Conservation (phyloP, 1,140 invertebrate genomes). For the Ostrea denselamellosa region DNA sequence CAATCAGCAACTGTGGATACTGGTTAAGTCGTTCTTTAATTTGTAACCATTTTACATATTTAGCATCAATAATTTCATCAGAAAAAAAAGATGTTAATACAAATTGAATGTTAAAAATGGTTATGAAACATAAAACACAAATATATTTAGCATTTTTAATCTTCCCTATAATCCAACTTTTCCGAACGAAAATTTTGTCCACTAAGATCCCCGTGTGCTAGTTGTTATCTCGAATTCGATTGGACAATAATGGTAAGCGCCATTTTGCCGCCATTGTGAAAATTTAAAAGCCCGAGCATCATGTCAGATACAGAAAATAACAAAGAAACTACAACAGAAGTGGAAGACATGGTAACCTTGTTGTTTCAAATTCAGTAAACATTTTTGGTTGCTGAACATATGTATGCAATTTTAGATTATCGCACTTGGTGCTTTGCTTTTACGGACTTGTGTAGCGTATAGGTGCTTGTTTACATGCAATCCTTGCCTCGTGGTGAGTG, state of each 20-base stretch:
- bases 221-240: slow-evolving; percentile 54
- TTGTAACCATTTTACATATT: not conserved
- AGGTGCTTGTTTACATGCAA: not conserved
- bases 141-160: no score
- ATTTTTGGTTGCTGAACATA: not conserved
- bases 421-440: not conserved
- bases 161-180: no score
- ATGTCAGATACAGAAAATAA: slow-evolving; percentile 71
- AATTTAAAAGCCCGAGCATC: slow-evolving; percentile 53
- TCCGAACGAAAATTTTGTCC: no score
- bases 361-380: not conserved
- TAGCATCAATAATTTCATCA: not conserved
- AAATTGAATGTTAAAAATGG: no score
- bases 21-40: not conserved
- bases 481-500: not conserved
- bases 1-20: not conserved
- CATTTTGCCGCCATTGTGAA: slow-evolving; percentile 71
- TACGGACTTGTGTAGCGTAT: not conserved
- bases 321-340: slow-evolving; percentile 48
- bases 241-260: slow-evolving; percentile 61
- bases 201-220: no score
- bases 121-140: no score
- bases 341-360: slow-evolving; percentile 40
- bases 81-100: not conserved
- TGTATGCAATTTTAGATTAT: not conserved